Percentiles rank a stretch among this genome's conserved stretches.
Evolutionary conservation across 2,888 invertebrate species (phyloP).

Genomic region (Heliconius aoede): DNA sequence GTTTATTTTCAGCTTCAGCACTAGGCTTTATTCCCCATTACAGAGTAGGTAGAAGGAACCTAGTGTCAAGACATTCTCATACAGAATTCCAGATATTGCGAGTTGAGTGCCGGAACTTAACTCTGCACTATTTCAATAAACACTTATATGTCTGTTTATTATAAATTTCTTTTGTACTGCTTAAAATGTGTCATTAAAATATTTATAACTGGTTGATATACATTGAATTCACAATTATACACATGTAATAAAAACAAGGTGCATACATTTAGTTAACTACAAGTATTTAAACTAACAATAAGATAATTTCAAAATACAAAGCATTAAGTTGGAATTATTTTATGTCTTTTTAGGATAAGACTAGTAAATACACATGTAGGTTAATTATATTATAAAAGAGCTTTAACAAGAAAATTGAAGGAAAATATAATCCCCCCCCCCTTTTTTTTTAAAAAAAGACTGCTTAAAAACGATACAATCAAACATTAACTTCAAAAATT

Average conservation of each 20-base stretch:
- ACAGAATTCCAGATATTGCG: too few relatives aligned
- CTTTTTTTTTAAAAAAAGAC: too few relatives aligned
- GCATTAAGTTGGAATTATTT: not conserved
- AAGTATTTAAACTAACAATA: not conserved
- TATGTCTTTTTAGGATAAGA: not conserved
- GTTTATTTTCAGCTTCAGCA: not conserved
- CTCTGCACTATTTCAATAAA: too few relatives aligned
- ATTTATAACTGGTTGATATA: not conserved
- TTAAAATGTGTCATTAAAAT: too few relatives aligned
- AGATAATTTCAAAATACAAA: not conserved
- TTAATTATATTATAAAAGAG: not conserved
- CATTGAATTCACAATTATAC: not conserved
- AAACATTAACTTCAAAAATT: not conserved
- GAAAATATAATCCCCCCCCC: too few relatives aligned
- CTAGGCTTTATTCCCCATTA: too few relatives aligned
- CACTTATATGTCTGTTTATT: too few relatives aligned
- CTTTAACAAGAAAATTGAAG: not conserved
- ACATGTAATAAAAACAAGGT: not conserved
- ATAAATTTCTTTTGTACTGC: too few relatives aligned
- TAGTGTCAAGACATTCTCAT: too few relatives aligned
- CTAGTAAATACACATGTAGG: constrained; percentile 4
- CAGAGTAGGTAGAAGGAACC: too few relatives aligned
- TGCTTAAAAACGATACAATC: not conserved
- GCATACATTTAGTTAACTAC: constrained; percentile 4
- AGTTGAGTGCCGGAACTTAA: too few relatives aligned